A percentile compares a stretch with the other conserved stretches of the same genome.
Conservation (phyloP, 2,113 vertebrate species). For the Aramus guarauna region DNA sequence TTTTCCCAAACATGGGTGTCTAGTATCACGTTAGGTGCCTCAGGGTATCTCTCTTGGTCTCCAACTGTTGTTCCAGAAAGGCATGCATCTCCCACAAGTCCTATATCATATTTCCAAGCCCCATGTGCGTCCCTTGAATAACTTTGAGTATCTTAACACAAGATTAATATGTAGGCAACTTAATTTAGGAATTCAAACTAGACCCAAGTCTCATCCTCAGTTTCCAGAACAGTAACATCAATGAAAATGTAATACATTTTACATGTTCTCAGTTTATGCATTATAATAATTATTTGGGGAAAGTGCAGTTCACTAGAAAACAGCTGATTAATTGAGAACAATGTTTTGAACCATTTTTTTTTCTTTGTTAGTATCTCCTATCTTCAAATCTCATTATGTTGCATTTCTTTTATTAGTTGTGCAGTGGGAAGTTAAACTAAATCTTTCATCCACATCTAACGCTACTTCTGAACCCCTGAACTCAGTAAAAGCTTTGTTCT, state of each 20-base stretch:
- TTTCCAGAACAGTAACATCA: not conserved
- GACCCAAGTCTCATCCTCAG: not conserved
- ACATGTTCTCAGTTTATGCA: not conserved
- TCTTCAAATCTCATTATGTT: not conserved
- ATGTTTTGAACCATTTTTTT: not conserved
- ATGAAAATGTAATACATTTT: not conserved
- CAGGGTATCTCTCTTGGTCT: not conserved
- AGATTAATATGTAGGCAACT: not conserved
- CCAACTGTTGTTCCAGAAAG: not conserved
- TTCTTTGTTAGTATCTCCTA: not conserved
- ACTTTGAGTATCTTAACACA: not conserved
- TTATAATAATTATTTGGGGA: not conserved
- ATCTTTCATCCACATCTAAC: not conserved
- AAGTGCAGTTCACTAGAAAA: not conserved
- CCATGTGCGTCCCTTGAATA: not conserved
- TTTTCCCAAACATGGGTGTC: not conserved
- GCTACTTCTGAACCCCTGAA: not conserved
- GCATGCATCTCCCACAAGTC: not conserved
- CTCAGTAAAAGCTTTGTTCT: not conserved
- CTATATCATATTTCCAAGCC: not conserved
- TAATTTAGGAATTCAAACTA: not conserved
- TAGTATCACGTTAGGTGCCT: not conserved
- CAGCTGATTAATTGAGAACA: not conserved
- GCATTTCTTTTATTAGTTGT: not conserved
- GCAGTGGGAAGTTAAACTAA: not conserved